These are phyloP conservation scores for Kryptolebias ocellatus DNA, from an alignment of 2,797 vertebrate genomes.

Conservation along the genomic window DNA sequence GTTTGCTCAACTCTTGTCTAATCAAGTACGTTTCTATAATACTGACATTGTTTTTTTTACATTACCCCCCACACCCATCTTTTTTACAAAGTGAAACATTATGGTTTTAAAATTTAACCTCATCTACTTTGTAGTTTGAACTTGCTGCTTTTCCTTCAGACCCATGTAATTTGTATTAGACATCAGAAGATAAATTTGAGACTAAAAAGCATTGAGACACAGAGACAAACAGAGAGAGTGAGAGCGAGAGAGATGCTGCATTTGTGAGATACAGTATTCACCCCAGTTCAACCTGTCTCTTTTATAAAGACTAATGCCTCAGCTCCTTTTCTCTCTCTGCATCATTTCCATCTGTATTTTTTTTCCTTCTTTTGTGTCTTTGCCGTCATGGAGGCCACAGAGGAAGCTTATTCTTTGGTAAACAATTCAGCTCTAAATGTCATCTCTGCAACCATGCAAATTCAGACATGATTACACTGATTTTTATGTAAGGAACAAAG, in stretches of 20 bases:
- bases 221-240: conserved; percentile 7
- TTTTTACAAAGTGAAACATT: conserved; percentile 18
- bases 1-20: background rate
- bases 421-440: conserved; percentile 32
- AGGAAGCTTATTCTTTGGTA: conserved; percentile 19
- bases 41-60: background rate
- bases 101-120: conserved; percentile 32
- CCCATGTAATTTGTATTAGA: conserved; percentile 50
- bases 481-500: background rate
- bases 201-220: conserved; percentile 36
- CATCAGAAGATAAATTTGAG: conserved; percentile 58
- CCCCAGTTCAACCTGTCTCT: conserved; percentile 32
- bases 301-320: conserved; percentile 6
- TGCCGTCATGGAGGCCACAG: conserved; percentile 1
- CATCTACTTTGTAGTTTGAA: conserved; percentile 41
- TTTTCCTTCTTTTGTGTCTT: conserved; percentile 5
- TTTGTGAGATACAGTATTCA: conserved; percentile 23
- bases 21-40: background rate
- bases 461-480: background rate
- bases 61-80: background rate
- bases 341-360: conserved; percentile 8
- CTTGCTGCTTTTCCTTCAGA: conserved; percentile 37
- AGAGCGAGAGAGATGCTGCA: background rate
- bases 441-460: background rate
- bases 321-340: conserved; percentile 2